Conservation (phyloP, 2,113 vertebrate genomes). For the Morone chrysops region DNA sequence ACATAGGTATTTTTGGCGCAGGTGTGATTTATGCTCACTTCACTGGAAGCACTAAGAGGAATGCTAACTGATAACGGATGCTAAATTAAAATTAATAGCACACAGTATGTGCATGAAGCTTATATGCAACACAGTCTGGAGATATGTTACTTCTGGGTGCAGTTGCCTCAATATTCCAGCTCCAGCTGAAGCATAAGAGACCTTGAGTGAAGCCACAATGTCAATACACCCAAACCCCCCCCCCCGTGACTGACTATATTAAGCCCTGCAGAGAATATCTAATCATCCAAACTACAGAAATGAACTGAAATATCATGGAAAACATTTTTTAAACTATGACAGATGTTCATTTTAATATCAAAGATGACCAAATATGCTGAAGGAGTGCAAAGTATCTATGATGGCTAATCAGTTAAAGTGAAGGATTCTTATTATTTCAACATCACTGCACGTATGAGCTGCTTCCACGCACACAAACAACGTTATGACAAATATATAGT, state of each 20-base stretch:
- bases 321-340: not conserved
- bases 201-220: slow-evolving; percentile 6
- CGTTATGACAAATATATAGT: too few species aligned
- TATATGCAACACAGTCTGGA: not conserved
- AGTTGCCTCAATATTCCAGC: not conserved
- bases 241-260: not conserved
- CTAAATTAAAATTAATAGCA: not conserved
- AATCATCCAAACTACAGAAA: not conserved
- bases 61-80: not conserved
- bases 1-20: not conserved
- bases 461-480: too few species aligned
- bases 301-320: not conserved
- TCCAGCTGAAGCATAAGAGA: slow-evolving; percentile 8
- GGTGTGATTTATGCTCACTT: not conserved
- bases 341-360: not conserved
- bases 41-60: not conserved
- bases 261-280: not conserved
- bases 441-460: not conserved
- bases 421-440: not conserved
- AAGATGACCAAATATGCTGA: not conserved
- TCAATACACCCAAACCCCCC: slow-evolving; percentile 18
- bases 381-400: not conserved
- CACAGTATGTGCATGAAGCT: not conserved
- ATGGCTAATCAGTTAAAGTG: not conserved
- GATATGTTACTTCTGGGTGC: slow-evolving; percentile 12